A percentile compares a stretch with the other conserved stretches of the same genome.
phyloP scores from a whole-genome alignment of 2,888 invertebrate genomes.

The Patella depressa region DNA sequence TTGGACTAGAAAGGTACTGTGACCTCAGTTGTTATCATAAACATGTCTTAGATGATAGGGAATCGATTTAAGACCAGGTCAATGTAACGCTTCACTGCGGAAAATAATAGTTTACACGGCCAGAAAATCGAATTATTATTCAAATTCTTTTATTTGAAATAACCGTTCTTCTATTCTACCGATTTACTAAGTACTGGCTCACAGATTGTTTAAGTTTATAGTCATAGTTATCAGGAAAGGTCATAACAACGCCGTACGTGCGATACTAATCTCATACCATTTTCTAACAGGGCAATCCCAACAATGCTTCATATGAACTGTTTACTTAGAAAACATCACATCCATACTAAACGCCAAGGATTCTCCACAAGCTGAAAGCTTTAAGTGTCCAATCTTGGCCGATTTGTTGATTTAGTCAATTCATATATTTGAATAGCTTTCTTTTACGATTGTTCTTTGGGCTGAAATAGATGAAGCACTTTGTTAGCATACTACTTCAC shows the following conservation, averaged over 20 bases:
- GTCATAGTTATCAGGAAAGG: neutral
- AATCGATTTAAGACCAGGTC: too few relatives aligned
- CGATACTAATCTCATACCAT: constrained; percentile 4
- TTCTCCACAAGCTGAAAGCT: neutral
- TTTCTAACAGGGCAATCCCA: neutral
- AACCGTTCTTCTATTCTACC: neutral
- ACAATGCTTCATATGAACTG: neutral
- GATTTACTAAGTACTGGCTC: neutral
- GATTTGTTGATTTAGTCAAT: constrained; percentile 2
- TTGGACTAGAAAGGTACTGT: too few relatives aligned
- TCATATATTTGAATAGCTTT: too few relatives aligned
- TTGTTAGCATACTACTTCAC: too few relatives aligned
- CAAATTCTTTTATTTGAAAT: neutral
- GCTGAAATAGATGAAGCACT: too few relatives aligned
- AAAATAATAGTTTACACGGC: too few relatives aligned
- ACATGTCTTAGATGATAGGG: too few relatives aligned
- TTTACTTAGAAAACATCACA: constrained; percentile 7
- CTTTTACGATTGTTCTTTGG: too few relatives aligned
- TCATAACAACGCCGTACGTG: neutral
- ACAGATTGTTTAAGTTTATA: neutral
- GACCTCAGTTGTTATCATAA: too few relatives aligned
- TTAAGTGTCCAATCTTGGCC: neutral
- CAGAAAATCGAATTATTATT: neutral
- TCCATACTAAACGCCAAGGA: neutral
- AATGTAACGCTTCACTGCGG: too few relatives aligned